Evolutionary conservation across 2,888 invertebrate genomes (phyloP).

Genomic region (Noctua janthe): DNA sequence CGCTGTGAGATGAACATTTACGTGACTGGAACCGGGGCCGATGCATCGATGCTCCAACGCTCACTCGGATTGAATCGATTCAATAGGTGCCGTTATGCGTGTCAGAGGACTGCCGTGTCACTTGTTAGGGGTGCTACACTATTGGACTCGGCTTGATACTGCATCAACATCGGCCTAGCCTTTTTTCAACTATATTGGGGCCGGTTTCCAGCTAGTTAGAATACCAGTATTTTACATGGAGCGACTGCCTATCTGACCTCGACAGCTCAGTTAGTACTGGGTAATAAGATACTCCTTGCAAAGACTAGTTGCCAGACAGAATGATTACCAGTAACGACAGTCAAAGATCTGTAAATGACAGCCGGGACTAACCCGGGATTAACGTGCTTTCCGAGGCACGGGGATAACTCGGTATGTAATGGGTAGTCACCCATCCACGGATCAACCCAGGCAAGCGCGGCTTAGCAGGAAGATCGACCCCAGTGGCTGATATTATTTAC

Average conservation of each 20-base stretch:
- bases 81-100: constrained; percentile 41
- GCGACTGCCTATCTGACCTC: not conserved
- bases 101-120: constrained; percentile 44
- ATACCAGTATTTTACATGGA: too few relatives aligned
- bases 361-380: too few relatives aligned
- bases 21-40: constrained; percentile 37
- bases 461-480: too few relatives aligned
- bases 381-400: not conserved
- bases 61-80: constrained; percentile 34
- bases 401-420: too few relatives aligned
- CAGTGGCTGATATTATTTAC: too few relatives aligned
- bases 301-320: not conserved
- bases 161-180: not conserved
- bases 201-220: too few relatives aligned
- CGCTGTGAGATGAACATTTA: constrained; percentile 1
- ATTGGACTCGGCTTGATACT: not conserved
- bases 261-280: not conserved
- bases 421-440: too few relatives aligned
- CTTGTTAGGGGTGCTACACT: constrained; percentile 7
- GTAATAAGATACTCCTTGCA: not conserved
- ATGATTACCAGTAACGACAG: not conserved
- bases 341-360: not conserved
- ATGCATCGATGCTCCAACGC: constrained; percentile 27
- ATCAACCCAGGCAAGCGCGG: too few relatives aligned
- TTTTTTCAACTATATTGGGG: too few relatives aligned